Evolutionary conservation across 2,113 vertebrate genomes (phyloP).

Genomic region (Limanda limanda): DNA sequence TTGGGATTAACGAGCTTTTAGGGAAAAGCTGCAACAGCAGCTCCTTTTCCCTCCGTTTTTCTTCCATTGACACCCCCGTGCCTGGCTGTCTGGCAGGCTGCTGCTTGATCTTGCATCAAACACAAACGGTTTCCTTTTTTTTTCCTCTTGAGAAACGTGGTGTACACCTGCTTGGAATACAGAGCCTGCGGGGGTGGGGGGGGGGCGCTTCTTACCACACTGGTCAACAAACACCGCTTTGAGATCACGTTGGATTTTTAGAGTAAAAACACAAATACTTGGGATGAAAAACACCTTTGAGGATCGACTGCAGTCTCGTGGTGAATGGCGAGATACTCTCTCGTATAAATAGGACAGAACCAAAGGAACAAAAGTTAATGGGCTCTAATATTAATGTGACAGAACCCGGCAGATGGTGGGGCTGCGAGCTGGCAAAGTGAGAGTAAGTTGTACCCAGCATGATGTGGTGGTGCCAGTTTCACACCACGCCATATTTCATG

Average conservation of each 20-base stretch:
- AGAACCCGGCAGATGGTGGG: conserved; percentile 67
- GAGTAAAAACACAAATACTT: conserved; percentile 2
- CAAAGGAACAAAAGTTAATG: conserved; percentile 41
- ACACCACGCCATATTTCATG: conserved; percentile 62
- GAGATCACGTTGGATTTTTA: conserved; percentile 20
- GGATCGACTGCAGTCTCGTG: conserved; percentile 1
- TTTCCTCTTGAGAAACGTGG: conserved; percentile 14
- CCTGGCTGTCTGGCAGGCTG: conserved; percentile 53
- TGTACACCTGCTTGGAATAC: conserved; percentile 42
- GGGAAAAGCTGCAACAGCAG: conserved; percentile 61
- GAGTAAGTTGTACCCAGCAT: conserved; percentile 61
- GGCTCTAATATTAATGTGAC: conserved; percentile 39
- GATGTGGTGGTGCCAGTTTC: conserved; percentile 64
- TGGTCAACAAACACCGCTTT: conserved; percentile 42
- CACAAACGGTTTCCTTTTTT: conserved; percentile 33
- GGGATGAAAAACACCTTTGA: conserved; percentile 8
- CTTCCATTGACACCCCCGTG: conserved; percentile 56
- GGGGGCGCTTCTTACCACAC: conserved; percentile 14
- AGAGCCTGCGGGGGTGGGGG: conserved; percentile 21
- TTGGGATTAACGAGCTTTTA: conserved; percentile 76
- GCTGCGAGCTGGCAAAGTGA: conserved; percentile 65
- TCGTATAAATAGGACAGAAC: conserved; percentile 17
- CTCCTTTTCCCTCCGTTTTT: conserved; percentile 56
- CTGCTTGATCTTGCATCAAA: conserved; percentile 72
- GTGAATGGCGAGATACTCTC: background rate